These are phyloP conservation scores for Columba janthina DNA, from an alignment of 2,113 vertebrate species.

Conservation along the genomic window DNA sequence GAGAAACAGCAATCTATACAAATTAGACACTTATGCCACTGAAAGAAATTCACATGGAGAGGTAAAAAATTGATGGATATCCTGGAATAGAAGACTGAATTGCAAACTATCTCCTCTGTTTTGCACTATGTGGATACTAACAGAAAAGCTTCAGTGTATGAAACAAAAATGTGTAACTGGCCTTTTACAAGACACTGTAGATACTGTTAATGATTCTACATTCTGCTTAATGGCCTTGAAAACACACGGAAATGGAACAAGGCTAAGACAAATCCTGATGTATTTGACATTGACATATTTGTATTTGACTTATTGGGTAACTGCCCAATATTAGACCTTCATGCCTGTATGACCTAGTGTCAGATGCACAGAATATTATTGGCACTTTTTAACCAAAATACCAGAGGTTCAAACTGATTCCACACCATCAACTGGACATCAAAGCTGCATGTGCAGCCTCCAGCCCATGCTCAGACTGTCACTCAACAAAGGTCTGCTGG, in stretches of 20 bases:
- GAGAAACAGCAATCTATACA: neutral
- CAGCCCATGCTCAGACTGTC: neutral
- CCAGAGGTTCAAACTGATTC: neutral
- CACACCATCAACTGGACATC: neutral
- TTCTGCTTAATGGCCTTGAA: neutral
- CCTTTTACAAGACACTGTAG: neutral
- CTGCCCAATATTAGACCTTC: neutral
- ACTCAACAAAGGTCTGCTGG: neutral
- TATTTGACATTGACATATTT: neutral
- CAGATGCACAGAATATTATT: neutral
- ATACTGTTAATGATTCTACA: neutral
- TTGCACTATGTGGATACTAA: neutral
- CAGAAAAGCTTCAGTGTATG: neutral
- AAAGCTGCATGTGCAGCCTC: rapidly evolving
- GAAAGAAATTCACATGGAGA: neutral
- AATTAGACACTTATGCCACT: neutral
- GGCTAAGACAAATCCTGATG: neutral
- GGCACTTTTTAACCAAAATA: neutral
- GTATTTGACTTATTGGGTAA: neutral
- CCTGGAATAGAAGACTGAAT: neutral
- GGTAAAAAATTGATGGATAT: neutral
- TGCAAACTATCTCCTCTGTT: neutral
- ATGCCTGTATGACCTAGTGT: neutral
- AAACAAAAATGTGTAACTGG: neutral
- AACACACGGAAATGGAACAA: neutral